These are phyloP conservation scores for Phenganax subtilis DNA, from an alignment of 92 coral and sea anemone genomes.

Conservation along the genomic window DNA sequence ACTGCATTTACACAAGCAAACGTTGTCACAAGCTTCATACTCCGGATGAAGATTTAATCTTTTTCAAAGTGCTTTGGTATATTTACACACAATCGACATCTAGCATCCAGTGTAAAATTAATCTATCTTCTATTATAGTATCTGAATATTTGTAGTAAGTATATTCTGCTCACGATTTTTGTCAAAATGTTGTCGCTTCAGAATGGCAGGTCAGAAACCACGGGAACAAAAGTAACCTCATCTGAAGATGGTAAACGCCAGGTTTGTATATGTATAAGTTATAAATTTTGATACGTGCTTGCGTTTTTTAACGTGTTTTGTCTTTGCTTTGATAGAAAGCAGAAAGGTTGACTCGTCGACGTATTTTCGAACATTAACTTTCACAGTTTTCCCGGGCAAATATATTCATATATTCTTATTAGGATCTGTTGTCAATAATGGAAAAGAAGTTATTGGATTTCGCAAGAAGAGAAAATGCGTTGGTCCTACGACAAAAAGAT, in stretches of 20 bases:
- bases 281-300: not conserved
- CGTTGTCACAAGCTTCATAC: too few relatives aligned
- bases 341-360: too few relatives aligned
- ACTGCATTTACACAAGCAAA: too few relatives aligned
- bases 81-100: too few relatives aligned
- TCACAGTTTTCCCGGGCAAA: not conserved
- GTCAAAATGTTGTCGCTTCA: not conserved
- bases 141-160: not conserved
- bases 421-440: not conserved
- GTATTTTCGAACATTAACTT: not conserved
- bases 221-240: not conserved
- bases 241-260: not conserved
- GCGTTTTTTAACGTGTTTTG: too few relatives aligned
- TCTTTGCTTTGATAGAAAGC: too few relatives aligned
- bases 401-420: not conserved
- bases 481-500: not conserved
- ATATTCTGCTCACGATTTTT: not conserved
- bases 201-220: not conserved
- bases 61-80: too few relatives aligned
- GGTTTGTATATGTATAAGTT: not conserved
- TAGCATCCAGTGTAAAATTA: too few relatives aligned
- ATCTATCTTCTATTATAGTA: too few relatives aligned
- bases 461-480: not conserved
- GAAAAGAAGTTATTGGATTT: not conserved
- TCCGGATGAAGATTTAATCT: too few relatives aligned